Evolutionary conservation across 2,888 invertebrate species (phyloP).

Genomic region (Chrysomela aeneicollis): DNA sequence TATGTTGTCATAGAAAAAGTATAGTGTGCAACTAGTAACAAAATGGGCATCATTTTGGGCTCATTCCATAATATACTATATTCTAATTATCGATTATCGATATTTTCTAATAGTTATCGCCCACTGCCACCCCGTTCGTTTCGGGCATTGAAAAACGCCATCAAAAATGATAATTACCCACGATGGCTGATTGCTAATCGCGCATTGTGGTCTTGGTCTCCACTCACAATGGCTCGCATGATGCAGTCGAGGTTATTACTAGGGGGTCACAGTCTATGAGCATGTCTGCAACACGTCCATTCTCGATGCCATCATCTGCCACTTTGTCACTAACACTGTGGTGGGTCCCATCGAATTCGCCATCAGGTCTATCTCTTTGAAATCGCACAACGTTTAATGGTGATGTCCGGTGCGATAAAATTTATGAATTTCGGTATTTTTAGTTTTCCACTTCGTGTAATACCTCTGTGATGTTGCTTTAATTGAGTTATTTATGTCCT

Average conservation of each 20-base stretch:
- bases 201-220: not conserved
- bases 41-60: no score
- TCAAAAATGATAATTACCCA: not conserved
- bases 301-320: slow-evolving; percentile 58
- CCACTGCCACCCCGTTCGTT: no score
- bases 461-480: not conserved
- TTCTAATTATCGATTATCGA: no score
- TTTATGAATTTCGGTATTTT: slow-evolving; percentile 7
- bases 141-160: not conserved
- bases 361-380: slow-evolving; percentile 22
- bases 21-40: no score
- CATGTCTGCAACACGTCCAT: slow-evolving; percentile 48
- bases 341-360: slow-evolving; percentile 51
- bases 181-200: slow-evolving; percentile 14
- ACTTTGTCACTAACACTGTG: slow-evolving; percentile 61
- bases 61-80: no score
- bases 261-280: slow-evolving; percentile 47
- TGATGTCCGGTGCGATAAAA: not conserved
- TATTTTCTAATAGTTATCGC: no score
- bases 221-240: slow-evolving; percentile 11
- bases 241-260: slow-evolving; percentile 2
- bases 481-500: slow-evolving; percentile 3
- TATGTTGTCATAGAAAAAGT: no score
- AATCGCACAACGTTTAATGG: slow-evolving; percentile 16
- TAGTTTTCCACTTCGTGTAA: slow-evolving; percentile 1